These are phyloP conservation scores for Periophthalmus modestus DNA, from an alignment of 2,113 vertebrate genomes.

Conservation along the genomic window DNA sequence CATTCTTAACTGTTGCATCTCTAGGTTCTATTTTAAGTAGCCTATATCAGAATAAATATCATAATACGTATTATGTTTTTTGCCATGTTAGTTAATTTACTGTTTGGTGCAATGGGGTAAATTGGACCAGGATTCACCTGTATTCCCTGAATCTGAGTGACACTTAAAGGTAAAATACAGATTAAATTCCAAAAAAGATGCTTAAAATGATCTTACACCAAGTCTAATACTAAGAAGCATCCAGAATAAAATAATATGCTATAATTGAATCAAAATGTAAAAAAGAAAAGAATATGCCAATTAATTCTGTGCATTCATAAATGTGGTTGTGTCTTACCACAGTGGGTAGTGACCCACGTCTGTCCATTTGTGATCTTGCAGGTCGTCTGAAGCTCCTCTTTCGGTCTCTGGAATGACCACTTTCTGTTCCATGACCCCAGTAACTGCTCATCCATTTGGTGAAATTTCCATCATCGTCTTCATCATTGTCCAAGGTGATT, in stretches of 20 bases:
- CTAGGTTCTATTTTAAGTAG: neutral
- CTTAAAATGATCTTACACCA: too few species aligned
- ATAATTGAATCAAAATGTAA: too few species aligned
- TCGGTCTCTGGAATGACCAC: constrained; percentile 73
- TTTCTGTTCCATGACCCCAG: constrained; percentile 86
- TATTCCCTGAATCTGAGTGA: too few species aligned
- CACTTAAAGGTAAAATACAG: too few species aligned
- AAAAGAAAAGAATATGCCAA: too few species aligned
- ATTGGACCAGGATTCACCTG: too few species aligned
- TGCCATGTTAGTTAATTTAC: too few species aligned
- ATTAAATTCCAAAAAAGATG: too few species aligned
- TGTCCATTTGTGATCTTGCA: constrained; percentile 55
- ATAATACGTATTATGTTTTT: too few species aligned
- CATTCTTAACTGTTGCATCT: neutral
- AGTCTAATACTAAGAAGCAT: neutral
- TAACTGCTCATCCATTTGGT: constrained; percentile 99
- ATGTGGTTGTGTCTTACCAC: constrained; percentile 79
- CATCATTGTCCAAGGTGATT: constrained; percentile 86
- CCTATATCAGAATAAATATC: too few species aligned
- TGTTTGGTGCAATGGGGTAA: too few species aligned
- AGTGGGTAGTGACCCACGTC: constrained; percentile 87
- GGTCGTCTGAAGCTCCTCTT: constrained; percentile 77
- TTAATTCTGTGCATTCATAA: neutral
- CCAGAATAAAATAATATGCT: neutral
- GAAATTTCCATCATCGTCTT: constrained; percentile 91